A percentile compares a stretch with the other conserved stretches of the same genome.
These are phyloP conservation scores for Hoplias malabaricus DNA, from an alignment of 2,113 vertebrate species.

Conservation along the genomic window DNA sequence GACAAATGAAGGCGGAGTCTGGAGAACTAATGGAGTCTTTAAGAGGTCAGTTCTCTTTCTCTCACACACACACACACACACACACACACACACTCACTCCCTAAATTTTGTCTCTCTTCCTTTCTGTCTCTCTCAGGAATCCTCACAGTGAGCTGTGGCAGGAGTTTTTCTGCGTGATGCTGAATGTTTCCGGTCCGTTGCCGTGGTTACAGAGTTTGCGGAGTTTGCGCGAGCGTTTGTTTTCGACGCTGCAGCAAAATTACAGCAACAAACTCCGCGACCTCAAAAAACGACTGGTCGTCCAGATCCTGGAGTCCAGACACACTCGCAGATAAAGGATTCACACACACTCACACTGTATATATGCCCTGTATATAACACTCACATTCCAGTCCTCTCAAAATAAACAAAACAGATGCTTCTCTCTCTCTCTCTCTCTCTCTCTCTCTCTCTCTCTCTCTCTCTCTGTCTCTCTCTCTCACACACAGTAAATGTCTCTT, in stretches of 20 bases:
- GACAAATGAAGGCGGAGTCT: slow-evolving; percentile 75
- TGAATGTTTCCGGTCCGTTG: slow-evolving; percentile 82
- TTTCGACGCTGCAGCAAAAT: slow-evolving; percentile 68
- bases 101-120: too few species aligned
- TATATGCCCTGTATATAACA: too few species aligned
- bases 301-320: slow-evolving; percentile 81
- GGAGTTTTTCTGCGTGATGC: slow-evolving; percentile 83
- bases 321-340: slow-evolving; percentile 52
- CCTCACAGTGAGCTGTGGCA: slow-evolving; percentile 84
- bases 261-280: slow-evolving; percentile 79
- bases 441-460: too few species aligned
- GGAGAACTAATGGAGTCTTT: slow-evolving; percentile 83
- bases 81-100: too few species aligned
- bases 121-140: slow-evolving; percentile 68
- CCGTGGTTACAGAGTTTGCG: slow-evolving; percentile 75
- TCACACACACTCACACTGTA: too few species aligned
- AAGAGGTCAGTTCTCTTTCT: slow-evolving; percentile 73
- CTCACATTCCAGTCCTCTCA: too few species aligned
- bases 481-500: too few species aligned
- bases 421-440: too few species aligned
- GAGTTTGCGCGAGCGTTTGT: slow-evolving; percentile 67
- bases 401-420: too few species aligned
- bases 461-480: too few species aligned
- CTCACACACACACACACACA: background rate
- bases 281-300: slow-evolving; percentile 80